Evolutionary conservation across 2,797 vertebrate species (phyloP), one percentile per base, ranked within the genome.

Genomic region (Gallirallus australis): DNA sequence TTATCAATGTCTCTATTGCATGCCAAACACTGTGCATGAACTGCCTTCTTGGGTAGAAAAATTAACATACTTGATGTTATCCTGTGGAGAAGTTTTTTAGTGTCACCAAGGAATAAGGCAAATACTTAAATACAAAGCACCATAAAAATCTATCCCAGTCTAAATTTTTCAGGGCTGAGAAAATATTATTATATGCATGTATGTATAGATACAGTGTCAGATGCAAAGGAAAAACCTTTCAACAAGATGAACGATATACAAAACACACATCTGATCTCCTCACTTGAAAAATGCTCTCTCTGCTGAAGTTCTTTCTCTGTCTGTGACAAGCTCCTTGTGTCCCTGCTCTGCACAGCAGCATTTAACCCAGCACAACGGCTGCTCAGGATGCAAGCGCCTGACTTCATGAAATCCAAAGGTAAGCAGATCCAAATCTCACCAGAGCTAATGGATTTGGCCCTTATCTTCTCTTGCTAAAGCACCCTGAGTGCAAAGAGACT

Each of bases 401-500:
- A 82, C 87, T 91, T 76, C 66, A n/a, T 10, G 42, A 92, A 95
- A 95, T 88, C 87, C 91, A 56, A 93, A 96, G 85, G 94, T 90
- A 95, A 95, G 82, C 73, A 88, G 93, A 97, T 94, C 89, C 90
- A 94, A 92, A 96, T 96, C 96, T 91, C 86, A 80, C 53, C 86
- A 89, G 69, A 91, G 68, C 84, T 93, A 97, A 96, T 89, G 87
- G 89, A 94, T 95, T 94, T 94, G 89, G 82, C 65, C 59, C 85
- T 97, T 96, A 96, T 94, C 95, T 93, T 47, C 91, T 69, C 66
- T 64, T 89, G 60, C 77, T 93, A 83, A 94, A 93, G 60, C 80
- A 94, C 83, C 37, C 82, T 13, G 47, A 92, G 82, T 80, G 50
- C 86, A 83, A 86, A 91, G 89, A 91, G 85, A 93, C 76, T 91